Evolutionary conservation across 2,888 invertebrate species (phyloP), one percentile per base, ranked within the genome.

Genomic region (Lasioglossum morio): DNA sequence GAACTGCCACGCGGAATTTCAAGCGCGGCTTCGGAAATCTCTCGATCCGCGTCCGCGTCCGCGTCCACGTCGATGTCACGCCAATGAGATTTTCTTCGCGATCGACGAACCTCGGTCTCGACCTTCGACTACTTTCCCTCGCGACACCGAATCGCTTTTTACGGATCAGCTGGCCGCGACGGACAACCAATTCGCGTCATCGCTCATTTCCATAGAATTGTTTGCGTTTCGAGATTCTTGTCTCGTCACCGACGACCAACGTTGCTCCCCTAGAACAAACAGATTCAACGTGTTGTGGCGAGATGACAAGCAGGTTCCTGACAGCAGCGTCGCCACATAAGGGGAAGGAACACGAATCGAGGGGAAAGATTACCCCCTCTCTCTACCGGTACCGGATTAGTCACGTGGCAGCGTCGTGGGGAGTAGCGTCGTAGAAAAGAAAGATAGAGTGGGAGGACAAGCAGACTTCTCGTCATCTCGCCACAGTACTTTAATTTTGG

Each of bases 161-260:
- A 23, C 53, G 53, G 23, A 53, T 53, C 53, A 53, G 53, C 53
- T 57, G 57, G 57, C 1, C 57, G 2, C 57, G 57, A 10, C 4
- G 10, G 10, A 57, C 57, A n/a, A 57, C 57, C 10, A 57, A 57
- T 57, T n/a, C 27, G 84, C 82, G 79, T 79, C 84, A 74, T 48
- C 57, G 40, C 4, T 46, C 77, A 91, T 92, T 92, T 89, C 77
- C 92, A 92, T 91, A 89, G 91, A 91, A 92, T 92, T 79, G 37
- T 27, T 60, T 12, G 60, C 27, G 60, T n/a, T 60, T 60, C 48
- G 60, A 34, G 78, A 78, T 77, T 86, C 85, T 87, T 27, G 0
- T 82, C 86, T 81, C 70, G 77, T 80, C 86, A 79, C 34, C 34
- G 66, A 10, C 34, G n/a, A n/a, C 3, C 12, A 14, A 14, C 60